Percentiles rank a stretch among this genome's conserved stretches.
Evolutionary conservation across 2,797 vertebrate species (phyloP).

Genomic region (Acanthornis magna): DNA sequence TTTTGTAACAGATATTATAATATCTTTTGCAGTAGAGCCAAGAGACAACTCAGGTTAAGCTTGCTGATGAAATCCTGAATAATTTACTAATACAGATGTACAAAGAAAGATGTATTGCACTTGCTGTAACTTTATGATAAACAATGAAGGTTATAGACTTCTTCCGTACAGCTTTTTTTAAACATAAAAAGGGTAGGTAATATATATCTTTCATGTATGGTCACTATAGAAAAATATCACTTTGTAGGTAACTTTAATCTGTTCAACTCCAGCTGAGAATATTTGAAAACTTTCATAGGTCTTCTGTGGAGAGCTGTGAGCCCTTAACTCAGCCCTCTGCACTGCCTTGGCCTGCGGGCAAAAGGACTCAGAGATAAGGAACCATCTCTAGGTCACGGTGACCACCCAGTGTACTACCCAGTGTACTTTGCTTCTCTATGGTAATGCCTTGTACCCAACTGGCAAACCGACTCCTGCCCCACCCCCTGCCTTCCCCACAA

Average conservation of each 20-base stretch:
- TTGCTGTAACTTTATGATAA: background rate
- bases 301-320: no score
- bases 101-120: background rate
- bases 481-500: no score
- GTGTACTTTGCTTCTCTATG: no score
- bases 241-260: background rate
- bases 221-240: background rate
- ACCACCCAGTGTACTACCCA: no score
- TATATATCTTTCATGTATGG: background rate
- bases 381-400: no score
- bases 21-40: background rate
- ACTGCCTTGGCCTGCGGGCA: no score
- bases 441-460: no score
- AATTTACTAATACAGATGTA: background rate
- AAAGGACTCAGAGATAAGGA: no score
- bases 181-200: background rate
- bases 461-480: no score
- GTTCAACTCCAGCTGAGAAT: background rate
- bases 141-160: background rate
- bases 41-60: background rate
- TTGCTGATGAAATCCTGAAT: background rate
- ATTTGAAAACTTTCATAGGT: background rate
- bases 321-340: no score
- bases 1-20: background rate
- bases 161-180: background rate